Evolutionary conservation across 2,113 vertebrate species (phyloP).

Genomic region (Isurus oxyrinchus): DNA sequence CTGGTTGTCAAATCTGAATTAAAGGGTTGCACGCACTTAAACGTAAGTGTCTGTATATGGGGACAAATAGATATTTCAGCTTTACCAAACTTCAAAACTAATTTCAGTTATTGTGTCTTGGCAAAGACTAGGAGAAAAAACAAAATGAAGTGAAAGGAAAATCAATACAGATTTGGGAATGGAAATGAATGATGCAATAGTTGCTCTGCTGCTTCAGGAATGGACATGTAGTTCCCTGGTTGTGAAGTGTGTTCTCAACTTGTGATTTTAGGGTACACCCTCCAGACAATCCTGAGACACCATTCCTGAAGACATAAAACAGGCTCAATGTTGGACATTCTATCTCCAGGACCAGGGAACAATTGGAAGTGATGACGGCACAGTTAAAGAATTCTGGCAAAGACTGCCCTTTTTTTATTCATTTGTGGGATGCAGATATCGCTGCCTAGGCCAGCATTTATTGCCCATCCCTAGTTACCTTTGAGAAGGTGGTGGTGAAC

Average conservation of each 20-base stretch:
- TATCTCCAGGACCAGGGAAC: not conserved
- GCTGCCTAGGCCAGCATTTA: too few relatives aligned
- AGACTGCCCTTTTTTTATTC: not conserved
- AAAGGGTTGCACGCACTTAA: not conserved
- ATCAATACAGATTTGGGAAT: too few relatives aligned
- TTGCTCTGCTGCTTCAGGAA: not conserved
- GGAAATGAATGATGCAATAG: not conserved
- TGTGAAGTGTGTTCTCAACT: not conserved
- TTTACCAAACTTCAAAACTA: not conserved
- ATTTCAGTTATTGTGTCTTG: not conserved
- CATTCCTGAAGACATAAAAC: not conserved
- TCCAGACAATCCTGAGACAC: not conserved
- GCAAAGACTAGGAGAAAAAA: not conserved
- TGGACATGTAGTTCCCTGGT: not conserved
- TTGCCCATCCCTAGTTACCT: too few relatives aligned
- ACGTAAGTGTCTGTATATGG: not conserved
- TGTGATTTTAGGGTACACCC: not conserved
- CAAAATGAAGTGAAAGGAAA: not conserved
- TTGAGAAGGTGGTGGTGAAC: too few relatives aligned
- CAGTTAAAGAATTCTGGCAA: not conserved
- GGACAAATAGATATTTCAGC: not conserved
- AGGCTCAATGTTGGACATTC: not conserved
- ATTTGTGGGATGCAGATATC: too few relatives aligned
- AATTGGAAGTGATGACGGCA: not conserved
- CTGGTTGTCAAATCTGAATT: not conserved